Conservation (phyloP, 1,140 invertebrate species). For the Pogonus chalceus region DNA sequence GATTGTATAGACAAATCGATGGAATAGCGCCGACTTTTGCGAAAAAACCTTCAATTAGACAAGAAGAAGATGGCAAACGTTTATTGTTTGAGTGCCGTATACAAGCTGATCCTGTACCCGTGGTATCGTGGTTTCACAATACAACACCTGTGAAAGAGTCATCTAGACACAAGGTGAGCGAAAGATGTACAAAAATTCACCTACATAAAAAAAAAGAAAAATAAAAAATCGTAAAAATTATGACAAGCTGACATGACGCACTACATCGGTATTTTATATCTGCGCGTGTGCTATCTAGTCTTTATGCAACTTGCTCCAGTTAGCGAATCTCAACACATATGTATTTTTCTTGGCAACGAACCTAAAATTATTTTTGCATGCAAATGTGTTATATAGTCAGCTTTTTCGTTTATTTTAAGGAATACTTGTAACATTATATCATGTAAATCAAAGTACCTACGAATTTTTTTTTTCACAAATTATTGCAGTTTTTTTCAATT, state of each 20-base stretch:
- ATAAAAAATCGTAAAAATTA: not conserved
- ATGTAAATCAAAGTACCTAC: not conserved
- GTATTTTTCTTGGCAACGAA: slow-evolving; percentile 5
- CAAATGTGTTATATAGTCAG: not conserved
- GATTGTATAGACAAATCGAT: slow-evolving; percentile 83
- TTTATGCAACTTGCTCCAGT: slow-evolving; percentile 6
- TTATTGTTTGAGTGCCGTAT: slow-evolving; percentile 93
- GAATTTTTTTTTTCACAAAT: too few relatives aligned
- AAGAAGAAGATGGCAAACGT: slow-evolving; percentile 93
- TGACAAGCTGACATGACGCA: slow-evolving; percentile 1
- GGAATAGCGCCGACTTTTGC: slow-evolving; percentile 94
- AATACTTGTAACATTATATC: not conserved
- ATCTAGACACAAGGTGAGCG: slow-evolving; percentile 68
- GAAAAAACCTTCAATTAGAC: slow-evolving; percentile 92
- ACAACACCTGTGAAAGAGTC: slow-evolving; percentile 64
- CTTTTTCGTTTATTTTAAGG: not conserved
- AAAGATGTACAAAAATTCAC: not conserved
- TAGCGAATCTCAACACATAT: not conserved
- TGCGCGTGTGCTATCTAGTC: not conserved
- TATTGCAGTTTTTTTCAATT: too few relatives aligned
- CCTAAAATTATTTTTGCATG: slow-evolving; percentile 1
- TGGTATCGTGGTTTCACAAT: slow-evolving; percentile 87
- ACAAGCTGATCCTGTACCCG: slow-evolving; percentile 85
- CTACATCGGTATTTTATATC: not conserved
- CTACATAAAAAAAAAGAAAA: not conserved